A percentile compares a stretch with the other conserved stretches of the same genome.
Evolutionary conservation across 2,797 vertebrate species (phyloP).

Genomic region (Sternarchorhynchus goeldii): DNA sequence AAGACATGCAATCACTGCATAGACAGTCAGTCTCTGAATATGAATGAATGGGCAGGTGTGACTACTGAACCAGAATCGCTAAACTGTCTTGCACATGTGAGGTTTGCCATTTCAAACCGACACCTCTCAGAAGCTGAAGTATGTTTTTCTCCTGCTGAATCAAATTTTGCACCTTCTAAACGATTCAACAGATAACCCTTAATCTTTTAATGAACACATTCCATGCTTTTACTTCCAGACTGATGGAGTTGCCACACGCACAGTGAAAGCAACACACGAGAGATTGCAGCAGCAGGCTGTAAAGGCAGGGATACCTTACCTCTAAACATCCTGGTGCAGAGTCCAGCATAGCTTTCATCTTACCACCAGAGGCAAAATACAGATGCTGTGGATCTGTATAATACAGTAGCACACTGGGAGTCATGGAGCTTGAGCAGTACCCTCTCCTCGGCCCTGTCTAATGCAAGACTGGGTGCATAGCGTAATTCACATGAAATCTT

Average conservation of each 20-base stretch:
- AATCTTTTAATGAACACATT: no score
- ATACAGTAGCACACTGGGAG: conserved; percentile 28
- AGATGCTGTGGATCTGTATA: conserved; percentile 7
- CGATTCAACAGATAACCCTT: no score
- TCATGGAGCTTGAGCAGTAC: conserved; percentile 6
- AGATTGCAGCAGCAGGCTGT: not conserved
- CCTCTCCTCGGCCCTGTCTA: not conserved
- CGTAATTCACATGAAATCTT: conserved; percentile 9
- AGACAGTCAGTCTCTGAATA: not conserved
- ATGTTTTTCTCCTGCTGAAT: no score
- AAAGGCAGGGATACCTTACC: not conserved
- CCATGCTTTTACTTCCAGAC: no score
- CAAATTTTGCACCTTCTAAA: no score
- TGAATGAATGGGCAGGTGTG: conserved; percentile 19
- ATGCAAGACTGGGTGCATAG: not conserved
- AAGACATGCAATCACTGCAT: not conserved
- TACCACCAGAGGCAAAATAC: conserved; percentile 37
- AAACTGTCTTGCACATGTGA: not conserved
- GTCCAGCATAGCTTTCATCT: conserved; percentile 24
- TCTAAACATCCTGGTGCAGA: conserved; percentile 8
- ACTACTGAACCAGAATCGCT: not conserved
- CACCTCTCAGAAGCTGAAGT: no score
- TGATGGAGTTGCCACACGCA: not conserved
- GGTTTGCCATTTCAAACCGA: not conserved
- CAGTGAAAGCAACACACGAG: not conserved